These are phyloP conservation scores for Irena cyanogastra DNA, from an alignment of 2,113 vertebrate genomes.

Conservation along the genomic window DNA sequence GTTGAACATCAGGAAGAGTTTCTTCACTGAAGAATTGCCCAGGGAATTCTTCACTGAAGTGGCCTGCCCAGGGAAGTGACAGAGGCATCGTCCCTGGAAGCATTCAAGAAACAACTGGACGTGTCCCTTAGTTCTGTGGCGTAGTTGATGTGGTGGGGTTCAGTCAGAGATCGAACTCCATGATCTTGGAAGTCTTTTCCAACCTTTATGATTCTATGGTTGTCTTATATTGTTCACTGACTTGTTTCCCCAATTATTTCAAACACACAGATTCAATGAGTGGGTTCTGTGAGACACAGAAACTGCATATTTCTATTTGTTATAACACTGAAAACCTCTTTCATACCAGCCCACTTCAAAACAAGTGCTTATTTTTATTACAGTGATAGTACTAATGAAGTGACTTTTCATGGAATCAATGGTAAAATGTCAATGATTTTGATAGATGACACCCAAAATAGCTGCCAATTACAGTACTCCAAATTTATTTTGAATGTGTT, in stretches of 20 bases:
- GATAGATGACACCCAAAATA: slow-evolving; percentile 7
- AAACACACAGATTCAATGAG: not conserved
- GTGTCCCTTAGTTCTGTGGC: not conserved
- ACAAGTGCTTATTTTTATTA: not conserved
- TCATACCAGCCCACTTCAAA: not conserved
- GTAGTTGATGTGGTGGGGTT: not conserved
- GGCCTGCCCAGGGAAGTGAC: not conserved
- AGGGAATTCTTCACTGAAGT: no score
- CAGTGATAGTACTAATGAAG: not conserved
- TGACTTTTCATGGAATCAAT: slow-evolving; percentile 14
- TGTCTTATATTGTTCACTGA: not conserved
- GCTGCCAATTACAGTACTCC: not conserved
- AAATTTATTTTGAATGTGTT: not conserved
- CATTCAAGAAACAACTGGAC: not conserved
- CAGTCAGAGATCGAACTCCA: rapidly evolving
- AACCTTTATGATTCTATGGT: not conserved
- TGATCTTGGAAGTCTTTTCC: not conserved
- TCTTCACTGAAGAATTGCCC: not conserved
- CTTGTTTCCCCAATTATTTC: not conserved
- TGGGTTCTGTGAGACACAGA: not conserved
- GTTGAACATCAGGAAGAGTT: not conserved
- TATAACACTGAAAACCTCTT: not conserved
- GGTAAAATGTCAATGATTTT: slow-evolving; percentile 11
- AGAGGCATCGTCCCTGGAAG: not conserved
- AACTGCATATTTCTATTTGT: not conserved